phyloP scores from a whole-genome alignment of 2,888 invertebrate species.

The Drosophila kanekoi region DNA sequence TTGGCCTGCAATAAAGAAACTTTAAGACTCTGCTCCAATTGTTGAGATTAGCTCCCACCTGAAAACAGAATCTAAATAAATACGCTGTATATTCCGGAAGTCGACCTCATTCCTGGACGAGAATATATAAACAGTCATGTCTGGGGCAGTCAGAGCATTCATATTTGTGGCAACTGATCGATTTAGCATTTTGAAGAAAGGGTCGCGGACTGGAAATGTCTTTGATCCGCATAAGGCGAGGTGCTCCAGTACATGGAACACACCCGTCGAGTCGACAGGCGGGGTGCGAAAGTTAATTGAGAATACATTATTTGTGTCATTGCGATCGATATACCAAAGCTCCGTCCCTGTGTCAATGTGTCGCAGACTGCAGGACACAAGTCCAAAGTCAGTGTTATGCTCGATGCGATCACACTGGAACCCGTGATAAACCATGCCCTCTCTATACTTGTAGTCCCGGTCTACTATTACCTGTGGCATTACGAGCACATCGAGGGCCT shows the following conservation, averaged over 20 bases:
- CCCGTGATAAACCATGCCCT: conserved; percentile 86
- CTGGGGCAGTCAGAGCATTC: conserved; percentile 96
- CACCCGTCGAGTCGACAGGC: conserved; percentile 94
- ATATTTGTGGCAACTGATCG: conserved; percentile 97
- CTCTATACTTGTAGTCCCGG: conserved; percentile 63
- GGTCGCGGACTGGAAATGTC: conserved; percentile 95
- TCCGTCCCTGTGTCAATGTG: conserved; percentile 93
- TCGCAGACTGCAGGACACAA: conserved; percentile 90
- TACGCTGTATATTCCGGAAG: conserved; percentile 93
- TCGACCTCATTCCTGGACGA: conserved; percentile 95
- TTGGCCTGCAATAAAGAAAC: conserved; percentile 86
- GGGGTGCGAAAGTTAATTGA: conserved; percentile 96
- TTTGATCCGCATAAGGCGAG: conserved; percentile 95
- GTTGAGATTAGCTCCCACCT: conserved; percentile 80
- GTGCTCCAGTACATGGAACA: conserved; percentile 97
- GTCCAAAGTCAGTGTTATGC: conserved; percentile 91
- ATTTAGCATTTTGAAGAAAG: conserved; percentile 98
- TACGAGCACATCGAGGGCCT: not conserved
- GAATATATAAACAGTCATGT: conserved; percentile 97
- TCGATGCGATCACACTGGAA: conserved; percentile 89
- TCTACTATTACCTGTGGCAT: conserved; percentile 36
- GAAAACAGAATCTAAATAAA: conserved; percentile 97
- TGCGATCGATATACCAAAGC: conserved; percentile 94
- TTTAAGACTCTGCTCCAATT: not conserved
- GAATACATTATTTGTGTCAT: conserved; percentile 96